Evolutionary conservation across 2,797 vertebrate genomes (phyloP).

Genomic region (Scolopax bukidnonensis): DNA sequence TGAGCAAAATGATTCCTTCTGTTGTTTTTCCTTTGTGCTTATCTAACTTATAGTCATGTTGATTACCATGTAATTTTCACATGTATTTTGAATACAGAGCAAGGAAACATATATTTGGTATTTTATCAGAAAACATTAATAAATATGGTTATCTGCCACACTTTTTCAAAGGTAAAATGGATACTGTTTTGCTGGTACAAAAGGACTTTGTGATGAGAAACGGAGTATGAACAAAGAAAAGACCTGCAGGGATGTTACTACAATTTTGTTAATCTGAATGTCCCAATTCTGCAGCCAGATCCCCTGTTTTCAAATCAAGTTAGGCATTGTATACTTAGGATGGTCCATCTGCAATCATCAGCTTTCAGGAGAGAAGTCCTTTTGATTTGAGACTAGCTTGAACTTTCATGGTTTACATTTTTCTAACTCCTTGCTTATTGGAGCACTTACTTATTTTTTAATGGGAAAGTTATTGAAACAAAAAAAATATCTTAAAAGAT

Average conservation of each 20-base stretch:
- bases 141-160: neutral
- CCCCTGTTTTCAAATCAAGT: neutral
- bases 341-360: neutral
- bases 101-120: neutral
- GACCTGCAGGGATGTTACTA: neutral
- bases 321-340: neutral
- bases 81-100: neutral
- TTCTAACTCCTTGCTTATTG: neutral
- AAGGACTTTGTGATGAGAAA: neutral
- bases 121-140: neutral
- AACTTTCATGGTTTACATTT: neutral
- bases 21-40: neutral
- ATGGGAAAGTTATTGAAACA: neutral
- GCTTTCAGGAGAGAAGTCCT: neutral
- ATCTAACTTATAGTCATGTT: neutral
- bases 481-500: neutral
- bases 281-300: neutral
- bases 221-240: neutral
- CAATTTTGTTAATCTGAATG: neutral
- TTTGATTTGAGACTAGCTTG: neutral
- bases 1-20: neutral
- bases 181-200: neutral
- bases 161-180: neutral
- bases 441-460: neutral
- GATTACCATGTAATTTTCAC: neutral